A percentile compares a stretch with the other conserved stretches of the same genome.
These are phyloP conservation scores for Eulacestoma nigropectus DNA, from an alignment of 2,113 vertebrate species.

Conservation along the genomic window DNA sequence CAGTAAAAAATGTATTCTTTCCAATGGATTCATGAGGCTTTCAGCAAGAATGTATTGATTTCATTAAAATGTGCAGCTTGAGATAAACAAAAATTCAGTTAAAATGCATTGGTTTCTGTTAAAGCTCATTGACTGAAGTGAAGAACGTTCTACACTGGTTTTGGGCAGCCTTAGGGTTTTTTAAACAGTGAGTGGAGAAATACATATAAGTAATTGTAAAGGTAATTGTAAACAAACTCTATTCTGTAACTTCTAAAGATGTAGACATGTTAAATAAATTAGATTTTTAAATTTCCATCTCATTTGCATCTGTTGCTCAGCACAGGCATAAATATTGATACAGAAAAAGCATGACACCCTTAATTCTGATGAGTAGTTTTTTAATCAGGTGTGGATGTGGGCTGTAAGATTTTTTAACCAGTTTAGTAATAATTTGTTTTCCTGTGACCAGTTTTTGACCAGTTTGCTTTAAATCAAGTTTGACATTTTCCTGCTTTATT, in stretches of 20 bases:
- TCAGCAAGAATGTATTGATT: conserved; percentile 80
- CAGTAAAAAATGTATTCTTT: conserved; percentile 72
- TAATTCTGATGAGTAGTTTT: not conserved
- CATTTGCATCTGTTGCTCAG: not conserved
- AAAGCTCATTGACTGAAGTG: conserved; percentile 75
- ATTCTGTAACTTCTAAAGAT: conserved; percentile 43
- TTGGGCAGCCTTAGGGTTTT: conserved; percentile 63
- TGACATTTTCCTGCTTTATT: not conserved
- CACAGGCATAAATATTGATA: not conserved
- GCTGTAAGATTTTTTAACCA: not conserved
- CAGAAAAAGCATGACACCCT: not conserved
- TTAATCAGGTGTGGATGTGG: not conserved
- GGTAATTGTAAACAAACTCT: conserved; percentile 64
- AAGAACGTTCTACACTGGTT: conserved; percentile 63
- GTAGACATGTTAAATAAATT: conserved; percentile 59
- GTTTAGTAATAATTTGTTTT: not conserved
- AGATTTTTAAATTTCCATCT: conserved; percentile 32
- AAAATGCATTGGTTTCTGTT: conserved; percentile 78
- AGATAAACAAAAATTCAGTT: conserved; percentile 81
- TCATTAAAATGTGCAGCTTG: conserved; percentile 78
- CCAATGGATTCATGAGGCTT: conserved; percentile 72
- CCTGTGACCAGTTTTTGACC: not conserved
- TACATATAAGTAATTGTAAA: conserved; percentile 61
- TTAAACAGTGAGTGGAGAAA: conserved; percentile 52
- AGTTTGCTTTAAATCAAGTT: not conserved